A percentile compares a stretch with the other conserved stretches of the same genome.
phyloP scores from a whole-genome alignment of 2,113 vertebrate genomes.

The Camelus bactrianus region DNA sequence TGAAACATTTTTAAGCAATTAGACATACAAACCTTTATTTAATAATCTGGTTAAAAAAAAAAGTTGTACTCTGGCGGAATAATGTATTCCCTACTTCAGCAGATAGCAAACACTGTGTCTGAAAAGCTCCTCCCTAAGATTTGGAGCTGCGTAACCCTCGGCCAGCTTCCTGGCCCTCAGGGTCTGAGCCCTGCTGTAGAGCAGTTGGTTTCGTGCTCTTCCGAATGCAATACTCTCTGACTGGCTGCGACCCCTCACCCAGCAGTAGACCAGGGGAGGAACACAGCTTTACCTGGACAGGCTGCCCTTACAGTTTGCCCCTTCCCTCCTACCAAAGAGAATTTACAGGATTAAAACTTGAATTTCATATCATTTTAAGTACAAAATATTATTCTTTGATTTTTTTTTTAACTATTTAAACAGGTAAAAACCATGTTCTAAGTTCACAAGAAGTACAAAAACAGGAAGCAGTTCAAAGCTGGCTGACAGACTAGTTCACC shows the following conservation, averaged over 20 bases:
- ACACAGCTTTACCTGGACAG: neutral
- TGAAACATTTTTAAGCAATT: slow-evolving; percentile 74
- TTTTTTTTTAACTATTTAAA: neutral
- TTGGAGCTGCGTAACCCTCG: slow-evolving; percentile 65
- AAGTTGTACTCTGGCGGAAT: slow-evolving; percentile 86
- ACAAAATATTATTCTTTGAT: neutral
- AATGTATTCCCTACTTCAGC: slow-evolving; percentile 82
- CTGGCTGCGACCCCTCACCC: neutral
- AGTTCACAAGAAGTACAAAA: neutral
- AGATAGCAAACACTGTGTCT: slow-evolving; percentile 67
- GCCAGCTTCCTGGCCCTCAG: neutral
- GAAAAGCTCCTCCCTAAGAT: slow-evolving; percentile 70
- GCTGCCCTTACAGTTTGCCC: neutral
- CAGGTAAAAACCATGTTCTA: neutral
- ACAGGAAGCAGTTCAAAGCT: neutral
- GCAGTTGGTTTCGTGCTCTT: neutral
- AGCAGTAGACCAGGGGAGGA: neutral
- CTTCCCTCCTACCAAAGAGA: slow-evolving; percentile 30
- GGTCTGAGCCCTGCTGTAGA: neutral
- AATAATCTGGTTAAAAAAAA: slow-evolving; percentile 88
- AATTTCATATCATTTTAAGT: neutral
- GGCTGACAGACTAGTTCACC: neutral
- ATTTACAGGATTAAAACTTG: neutral
- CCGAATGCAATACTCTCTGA: neutral
- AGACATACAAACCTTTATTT: slow-evolving; percentile 93